phyloP scores from a whole-genome alignment of 1,140 invertebrate genomes.

The Lasioglossum baleicum region DNA sequence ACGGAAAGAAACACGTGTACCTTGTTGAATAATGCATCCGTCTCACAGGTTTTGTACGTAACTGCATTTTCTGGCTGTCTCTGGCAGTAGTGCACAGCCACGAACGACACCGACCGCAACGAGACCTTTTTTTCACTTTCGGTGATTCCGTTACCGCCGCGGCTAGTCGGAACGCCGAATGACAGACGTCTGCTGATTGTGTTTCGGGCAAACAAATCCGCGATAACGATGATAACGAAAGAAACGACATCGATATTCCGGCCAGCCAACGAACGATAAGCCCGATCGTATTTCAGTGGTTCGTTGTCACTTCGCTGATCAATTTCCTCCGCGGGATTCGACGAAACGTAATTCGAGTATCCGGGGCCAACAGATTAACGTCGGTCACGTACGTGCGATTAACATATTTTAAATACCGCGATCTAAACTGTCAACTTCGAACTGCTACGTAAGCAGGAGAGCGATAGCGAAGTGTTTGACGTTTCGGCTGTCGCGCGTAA shows the following conservation, averaged over 20 bases:
- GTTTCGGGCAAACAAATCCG: background rate
- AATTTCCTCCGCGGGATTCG: background rate
- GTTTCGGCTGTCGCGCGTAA: background rate
- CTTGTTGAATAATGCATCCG: conserved; percentile 77
- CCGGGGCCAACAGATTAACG: too few relatives aligned
- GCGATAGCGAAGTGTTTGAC: background rate
- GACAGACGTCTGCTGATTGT: background rate
- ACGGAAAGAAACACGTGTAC: conserved; percentile 70
- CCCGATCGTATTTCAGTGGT: background rate
- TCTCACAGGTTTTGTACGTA: conserved; percentile 33
- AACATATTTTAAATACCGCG: too few relatives aligned
- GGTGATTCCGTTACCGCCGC: background rate
- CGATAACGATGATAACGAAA: background rate
- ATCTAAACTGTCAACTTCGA: too few relatives aligned
- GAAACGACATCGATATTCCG: background rate
- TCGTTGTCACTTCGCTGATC: background rate
- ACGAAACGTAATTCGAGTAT: background rate
- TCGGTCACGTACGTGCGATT: too few relatives aligned
- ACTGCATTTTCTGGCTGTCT: conserved; percentile 10
- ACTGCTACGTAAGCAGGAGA: too few relatives aligned
- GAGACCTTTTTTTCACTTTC: background rate
- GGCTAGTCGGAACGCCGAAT: too few relatives aligned
- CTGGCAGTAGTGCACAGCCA: background rate
- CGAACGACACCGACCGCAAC: background rate
- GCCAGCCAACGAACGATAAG: background rate